Percentiles rank a stretch among this genome's conserved stretches.
Conservation (phyloP, 2,888 invertebrate genomes). For the Tenthredo scrophulariae region DNA sequence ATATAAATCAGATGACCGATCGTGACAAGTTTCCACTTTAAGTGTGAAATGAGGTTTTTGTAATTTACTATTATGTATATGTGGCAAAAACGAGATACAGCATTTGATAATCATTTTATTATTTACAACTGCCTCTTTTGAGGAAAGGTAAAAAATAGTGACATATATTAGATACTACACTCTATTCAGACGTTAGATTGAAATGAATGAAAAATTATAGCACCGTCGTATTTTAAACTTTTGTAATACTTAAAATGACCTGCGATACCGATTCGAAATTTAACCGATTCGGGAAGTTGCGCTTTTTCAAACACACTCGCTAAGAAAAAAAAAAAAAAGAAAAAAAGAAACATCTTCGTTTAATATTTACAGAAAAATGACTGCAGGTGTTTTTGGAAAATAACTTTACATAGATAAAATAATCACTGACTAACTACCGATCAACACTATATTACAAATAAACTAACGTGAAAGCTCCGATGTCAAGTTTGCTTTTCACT, state of each 20-base stretch:
- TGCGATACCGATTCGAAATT: constrained; percentile 7
- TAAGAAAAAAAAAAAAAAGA: neutral
- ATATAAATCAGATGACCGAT: constrained; percentile 10
- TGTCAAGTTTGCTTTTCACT: neutral
- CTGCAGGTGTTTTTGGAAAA: neutral
- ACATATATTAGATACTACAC: neutral
- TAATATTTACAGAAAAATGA: neutral
- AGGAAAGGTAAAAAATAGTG: neutral
- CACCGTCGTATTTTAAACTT: neutral
- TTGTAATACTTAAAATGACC: neutral
- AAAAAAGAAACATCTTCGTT: neutral
- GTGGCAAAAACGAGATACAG: neutral
- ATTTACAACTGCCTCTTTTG: neutral
- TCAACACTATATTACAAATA: neutral
- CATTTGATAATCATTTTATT: neutral
- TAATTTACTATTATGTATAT: neutral
- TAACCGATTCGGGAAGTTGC: neutral
- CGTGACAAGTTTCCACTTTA: neutral
- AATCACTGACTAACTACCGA: neutral
- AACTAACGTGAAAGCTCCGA: neutral
- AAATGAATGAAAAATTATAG: neutral
- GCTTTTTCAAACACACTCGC: constrained; percentile 5
- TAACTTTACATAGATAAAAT: neutral
- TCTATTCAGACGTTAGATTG: neutral
- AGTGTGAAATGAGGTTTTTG: neutral